A percentile compares a stretch with the other conserved stretches of the same genome.
phyloP scores from a whole-genome alignment of 92 coral and sea anemone genomes.

The Palythoa heliodiscus region DNA sequence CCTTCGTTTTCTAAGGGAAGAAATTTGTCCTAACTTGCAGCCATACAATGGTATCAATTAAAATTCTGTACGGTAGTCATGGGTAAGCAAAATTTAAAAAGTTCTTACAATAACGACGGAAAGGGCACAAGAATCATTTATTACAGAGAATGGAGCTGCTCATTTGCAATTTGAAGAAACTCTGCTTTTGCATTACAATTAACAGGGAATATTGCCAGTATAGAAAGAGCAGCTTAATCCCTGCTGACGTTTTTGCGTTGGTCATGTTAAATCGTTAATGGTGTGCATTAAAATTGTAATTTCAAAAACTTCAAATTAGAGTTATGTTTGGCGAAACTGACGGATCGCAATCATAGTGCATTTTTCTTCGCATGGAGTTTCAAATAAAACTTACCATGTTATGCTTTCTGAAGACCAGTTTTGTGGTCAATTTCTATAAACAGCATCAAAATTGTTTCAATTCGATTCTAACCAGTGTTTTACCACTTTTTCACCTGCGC shows the following conservation, averaged over 20 bases:
- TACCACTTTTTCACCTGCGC: neutral
- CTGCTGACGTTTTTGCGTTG: neutral
- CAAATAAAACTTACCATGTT: neutral
- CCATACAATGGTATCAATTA: slow-evolving; percentile 58
- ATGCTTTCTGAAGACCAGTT: neutral
- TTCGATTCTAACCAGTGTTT: neutral
- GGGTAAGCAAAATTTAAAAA: slow-evolving; percentile 39
- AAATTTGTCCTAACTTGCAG: slow-evolving; percentile 57
- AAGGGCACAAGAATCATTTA: neutral
- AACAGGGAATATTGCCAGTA: neutral
- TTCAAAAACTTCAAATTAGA: neutral
- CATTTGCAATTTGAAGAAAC: neutral
- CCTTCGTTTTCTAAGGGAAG: slow-evolving; percentile 41
- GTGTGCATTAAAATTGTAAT: neutral
- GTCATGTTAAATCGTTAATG: neutral
- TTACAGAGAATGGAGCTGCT: neutral
- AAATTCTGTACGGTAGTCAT: slow-evolving; percentile 52
- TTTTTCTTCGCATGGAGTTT: neutral
- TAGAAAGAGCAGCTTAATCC: neutral
- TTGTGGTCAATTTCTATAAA: neutral
- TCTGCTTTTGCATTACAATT: neutral
- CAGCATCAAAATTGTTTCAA: neutral
- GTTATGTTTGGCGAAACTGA: neutral
- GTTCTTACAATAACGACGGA: neutral
- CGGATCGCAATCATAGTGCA: neutral